Percentiles rank a stretch among this genome's conserved stretches.
Conservation (phyloP, 2,888 invertebrate species). For the Cerastis rubricosa region DNA sequence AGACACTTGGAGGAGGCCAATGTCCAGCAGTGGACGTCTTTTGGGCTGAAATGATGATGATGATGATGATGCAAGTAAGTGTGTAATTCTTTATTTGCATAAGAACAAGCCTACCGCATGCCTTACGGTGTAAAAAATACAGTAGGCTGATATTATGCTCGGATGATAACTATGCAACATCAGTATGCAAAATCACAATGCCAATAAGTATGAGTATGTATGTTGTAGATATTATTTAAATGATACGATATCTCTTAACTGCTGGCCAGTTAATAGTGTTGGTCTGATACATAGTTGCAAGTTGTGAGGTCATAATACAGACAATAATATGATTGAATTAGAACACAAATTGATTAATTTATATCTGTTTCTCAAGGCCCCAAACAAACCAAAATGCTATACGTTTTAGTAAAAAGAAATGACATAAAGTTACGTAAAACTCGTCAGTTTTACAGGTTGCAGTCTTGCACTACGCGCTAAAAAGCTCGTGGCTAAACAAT, state of each 20-base stretch:
- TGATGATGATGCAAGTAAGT: no score
- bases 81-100: no score
- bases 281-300: background rate
- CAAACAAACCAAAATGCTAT: background rate
- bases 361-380: background rate
- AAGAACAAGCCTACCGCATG: background rate
- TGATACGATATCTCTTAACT: slow-evolving; percentile 10
- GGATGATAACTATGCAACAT: background rate
- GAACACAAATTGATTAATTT: background rate
- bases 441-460: background rate
- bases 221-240: background rate
- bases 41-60: no score
- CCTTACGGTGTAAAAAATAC: background rate
- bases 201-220: background rate
- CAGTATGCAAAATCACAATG: background rate
- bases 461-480: no score
- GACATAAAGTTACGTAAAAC: background rate
- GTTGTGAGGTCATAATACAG: background rate
- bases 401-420: background rate
- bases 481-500: no score
- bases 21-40: no score
- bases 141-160: background rate
- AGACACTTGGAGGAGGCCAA: no score
- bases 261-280: background rate
- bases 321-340: background rate